Conservation (phyloP, 2,797 vertebrate genomes). For the Liasis olivaceus region DNA sequence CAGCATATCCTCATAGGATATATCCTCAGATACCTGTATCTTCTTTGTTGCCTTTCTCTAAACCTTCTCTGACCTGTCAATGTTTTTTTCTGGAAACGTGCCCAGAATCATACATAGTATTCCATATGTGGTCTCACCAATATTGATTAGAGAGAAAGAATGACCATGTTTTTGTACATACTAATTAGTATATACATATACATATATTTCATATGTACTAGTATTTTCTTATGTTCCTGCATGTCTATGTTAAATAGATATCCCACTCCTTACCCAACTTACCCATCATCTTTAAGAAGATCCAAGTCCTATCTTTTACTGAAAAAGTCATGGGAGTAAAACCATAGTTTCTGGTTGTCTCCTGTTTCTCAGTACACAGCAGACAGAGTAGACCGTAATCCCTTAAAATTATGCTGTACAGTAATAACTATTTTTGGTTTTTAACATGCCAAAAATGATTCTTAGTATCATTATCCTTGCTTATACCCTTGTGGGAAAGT, state of each 20-base stretch:
- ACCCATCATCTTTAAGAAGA: background rate
- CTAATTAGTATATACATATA: background rate
- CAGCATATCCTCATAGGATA: background rate
- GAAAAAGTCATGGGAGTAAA: background rate
- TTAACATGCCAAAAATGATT: background rate
- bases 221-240: background rate
- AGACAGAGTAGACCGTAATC: background rate
- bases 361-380: background rate
- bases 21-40: background rate
- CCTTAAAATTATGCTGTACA: background rate
- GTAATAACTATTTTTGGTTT: background rate
- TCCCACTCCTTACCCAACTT: background rate
- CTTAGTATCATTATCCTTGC: no score
- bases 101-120: background rate
- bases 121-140: background rate
- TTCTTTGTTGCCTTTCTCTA: background rate
- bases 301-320: background rate
- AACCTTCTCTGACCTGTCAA: background rate
- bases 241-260: background rate
- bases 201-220: background rate
- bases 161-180: background rate
- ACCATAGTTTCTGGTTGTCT: background rate
- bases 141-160: background rate
- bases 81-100: background rate
- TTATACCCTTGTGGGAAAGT: no score